These are phyloP conservation scores for Cotesia vestalis DNA, from an alignment of 1,140 invertebrate genomes.

Conservation along the genomic window DNA sequence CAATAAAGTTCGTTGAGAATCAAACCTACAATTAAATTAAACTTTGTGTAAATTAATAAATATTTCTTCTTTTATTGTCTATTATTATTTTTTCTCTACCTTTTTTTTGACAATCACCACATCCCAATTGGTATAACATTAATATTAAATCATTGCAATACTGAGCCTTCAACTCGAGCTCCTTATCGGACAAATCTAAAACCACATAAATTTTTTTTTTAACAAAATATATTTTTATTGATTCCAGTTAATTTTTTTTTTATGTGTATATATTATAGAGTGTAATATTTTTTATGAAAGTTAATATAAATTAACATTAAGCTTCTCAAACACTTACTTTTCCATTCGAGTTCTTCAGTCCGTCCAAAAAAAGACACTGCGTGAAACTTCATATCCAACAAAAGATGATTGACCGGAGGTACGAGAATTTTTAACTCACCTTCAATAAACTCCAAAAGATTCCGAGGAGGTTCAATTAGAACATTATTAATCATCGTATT, in stretches of 20 bases:
- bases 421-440: conserved; percentile 45
- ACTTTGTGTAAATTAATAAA: conserved; percentile 20
- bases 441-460: conserved; percentile 47
- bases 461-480: conserved; percentile 41
- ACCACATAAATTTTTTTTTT: background rate
- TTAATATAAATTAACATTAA: no score
- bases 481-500: conserved; percentile 41
- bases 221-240: conserved; percentile 1
- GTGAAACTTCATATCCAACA: conserved; percentile 52
- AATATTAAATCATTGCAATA: conserved; percentile 53
- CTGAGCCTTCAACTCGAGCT: conserved; percentile 49
- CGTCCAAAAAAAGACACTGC: conserved; percentile 54
- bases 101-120: conserved; percentile 56
- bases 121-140: conserved; percentile 47
- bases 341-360: conserved; percentile 45
- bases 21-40: conserved; percentile 47
- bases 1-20: conserved; percentile 56
- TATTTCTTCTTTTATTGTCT: background rate
- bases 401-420: conserved; percentile 49
- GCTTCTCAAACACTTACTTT: conserved; percentile 38
- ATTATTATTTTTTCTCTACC: conserved; percentile 43
- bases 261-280: background rate
- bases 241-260: background rate
- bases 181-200: conserved; percentile 52
- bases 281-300: background rate